Evolutionary conservation across 1,140 invertebrate species (phyloP).

Genomic region (Drosophila mojavensis): DNA sequence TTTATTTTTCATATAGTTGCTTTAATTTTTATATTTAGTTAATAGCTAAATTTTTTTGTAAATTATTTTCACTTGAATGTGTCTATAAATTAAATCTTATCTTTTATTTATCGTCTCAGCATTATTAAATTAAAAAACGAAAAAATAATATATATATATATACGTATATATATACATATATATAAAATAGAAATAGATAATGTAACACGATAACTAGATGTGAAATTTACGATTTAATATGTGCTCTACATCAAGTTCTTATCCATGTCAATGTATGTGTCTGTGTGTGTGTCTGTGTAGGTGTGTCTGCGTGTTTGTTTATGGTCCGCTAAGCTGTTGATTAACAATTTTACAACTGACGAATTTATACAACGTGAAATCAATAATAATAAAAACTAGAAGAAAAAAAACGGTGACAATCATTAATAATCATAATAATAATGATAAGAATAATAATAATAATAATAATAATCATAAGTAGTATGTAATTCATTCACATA

Average conservation of each 20-base stretch:
- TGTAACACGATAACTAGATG: constrained; percentile 61
- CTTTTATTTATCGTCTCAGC: constrained; percentile 73
- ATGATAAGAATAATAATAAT: constrained; percentile 25
- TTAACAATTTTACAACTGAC: constrained; percentile 76
- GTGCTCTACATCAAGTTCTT: constrained; percentile 58
- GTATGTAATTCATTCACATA: constrained; percentile 40
- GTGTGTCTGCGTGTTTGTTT: constrained; percentile 12
- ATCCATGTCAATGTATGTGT: constrained; percentile 26
- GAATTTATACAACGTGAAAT: constrained; percentile 62
- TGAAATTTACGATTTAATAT: constrained; percentile 52
- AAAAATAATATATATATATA: constrained; percentile 50
- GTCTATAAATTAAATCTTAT: constrained; percentile 40
- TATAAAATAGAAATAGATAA: constrained; percentile 37
- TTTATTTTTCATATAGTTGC: too few relatives aligned
- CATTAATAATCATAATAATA: constrained; percentile 35
- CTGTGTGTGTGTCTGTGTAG: constrained; percentile 8
- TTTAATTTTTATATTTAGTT: too few relatives aligned
- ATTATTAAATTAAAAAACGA: constrained; percentile 68
- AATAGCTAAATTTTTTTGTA: too few relatives aligned
- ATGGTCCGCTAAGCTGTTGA: constrained; percentile 49
- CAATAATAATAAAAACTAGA: constrained; percentile 40
- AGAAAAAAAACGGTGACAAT: constrained; percentile 52
- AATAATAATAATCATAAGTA: constrained; percentile 16
- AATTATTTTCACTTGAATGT: too few relatives aligned
- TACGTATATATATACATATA: not conserved